Base-by-base conservation (phyloP, 2,113 vertebrate species). In the Atlantisia rogersi region DNA sequence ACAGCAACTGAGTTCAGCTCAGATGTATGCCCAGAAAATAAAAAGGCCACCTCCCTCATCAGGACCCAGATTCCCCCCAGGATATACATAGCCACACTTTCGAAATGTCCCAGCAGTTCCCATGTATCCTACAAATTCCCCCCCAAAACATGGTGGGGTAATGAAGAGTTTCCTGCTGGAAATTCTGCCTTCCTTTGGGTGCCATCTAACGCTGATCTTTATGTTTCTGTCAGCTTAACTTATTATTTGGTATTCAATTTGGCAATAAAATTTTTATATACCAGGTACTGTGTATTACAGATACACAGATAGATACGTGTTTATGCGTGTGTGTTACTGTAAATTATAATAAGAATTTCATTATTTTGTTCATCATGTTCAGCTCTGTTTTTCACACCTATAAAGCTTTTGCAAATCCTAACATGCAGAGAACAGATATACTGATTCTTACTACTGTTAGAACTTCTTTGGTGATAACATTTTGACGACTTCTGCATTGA, bases 191-290 rank as follows among this genome's bases (percentile, higher is more conserved):
- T 92, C 91, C 88, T 96, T 95, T 84, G 88, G 80, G 91, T 96
- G 26, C 73, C 58, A 84, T 94, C 80, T 94, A 82, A 95, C 0
- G 4, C 69, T 86, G 77, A 91, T 91, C 65, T 95, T 92, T 86
- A 84, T 92, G 80, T 84, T 95, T 95, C 87, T 94, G 94, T 89
- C 95, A 95, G 48, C 81, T 91, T 89, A 95, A 91, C 93, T 92
- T 96, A 94, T 85, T 92, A 91, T 95, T 90, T 92, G 88, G 84
- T 96, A 91, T 92, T 95, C 88, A 96, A 64, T 93, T 81, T 93
- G 83, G 52, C 88, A 95, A 90, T 90, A 95, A 86, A 82, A 50
- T 60, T 92, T 93, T 94, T 93, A 92, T 92, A 90, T 95, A 75
- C 48, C 64, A 84, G 44, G 69, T 68, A 77, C 65, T 79, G 39